Conservation (phyloP, 2,888 invertebrate species). For the Drosophila histrio region DNA sequence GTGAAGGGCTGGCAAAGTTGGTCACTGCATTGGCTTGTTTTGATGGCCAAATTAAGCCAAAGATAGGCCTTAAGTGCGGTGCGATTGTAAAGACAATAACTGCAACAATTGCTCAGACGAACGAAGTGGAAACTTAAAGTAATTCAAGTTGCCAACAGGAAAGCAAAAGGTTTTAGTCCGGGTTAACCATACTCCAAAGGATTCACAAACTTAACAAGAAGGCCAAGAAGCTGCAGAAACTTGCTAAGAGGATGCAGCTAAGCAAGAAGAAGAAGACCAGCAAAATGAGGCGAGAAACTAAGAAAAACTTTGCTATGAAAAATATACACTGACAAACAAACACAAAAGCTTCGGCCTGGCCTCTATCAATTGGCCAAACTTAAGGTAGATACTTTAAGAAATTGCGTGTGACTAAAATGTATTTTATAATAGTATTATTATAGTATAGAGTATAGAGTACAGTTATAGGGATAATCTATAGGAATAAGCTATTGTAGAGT, state of each 20-base stretch:
- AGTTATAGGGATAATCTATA: neutral
- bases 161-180: constrained; percentile 27
- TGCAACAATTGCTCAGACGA: constrained; percentile 37
- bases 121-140: constrained; percentile 52
- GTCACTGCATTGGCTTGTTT: constrained; percentile 31
- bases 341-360: constrained; percentile 10
- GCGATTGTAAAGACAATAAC: neutral
- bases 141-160: constrained; percentile 58
- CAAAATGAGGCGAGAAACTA: constrained; percentile 10
- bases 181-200: constrained; percentile 45
- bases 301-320: constrained; percentile 40
- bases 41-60: constrained; percentile 63
- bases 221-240: constrained; percentile 44
- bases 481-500: too few species aligned
- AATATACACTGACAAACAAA: neutral
- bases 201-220: constrained; percentile 28
- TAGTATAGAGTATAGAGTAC: neutral
- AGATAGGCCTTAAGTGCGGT: constrained; percentile 27
- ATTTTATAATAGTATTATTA: neutral
- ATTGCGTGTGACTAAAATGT: neutral
- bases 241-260: constrained; percentile 37
- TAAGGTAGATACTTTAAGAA: constrained; percentile 9
- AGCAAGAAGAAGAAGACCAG: neutral
- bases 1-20: constrained; percentile 9
- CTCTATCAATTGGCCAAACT: constrained; percentile 41